These are phyloP conservation scores for Psophia crepitans DNA, from an alignment of 2,113 vertebrate genomes.

Conservation along the genomic window DNA sequence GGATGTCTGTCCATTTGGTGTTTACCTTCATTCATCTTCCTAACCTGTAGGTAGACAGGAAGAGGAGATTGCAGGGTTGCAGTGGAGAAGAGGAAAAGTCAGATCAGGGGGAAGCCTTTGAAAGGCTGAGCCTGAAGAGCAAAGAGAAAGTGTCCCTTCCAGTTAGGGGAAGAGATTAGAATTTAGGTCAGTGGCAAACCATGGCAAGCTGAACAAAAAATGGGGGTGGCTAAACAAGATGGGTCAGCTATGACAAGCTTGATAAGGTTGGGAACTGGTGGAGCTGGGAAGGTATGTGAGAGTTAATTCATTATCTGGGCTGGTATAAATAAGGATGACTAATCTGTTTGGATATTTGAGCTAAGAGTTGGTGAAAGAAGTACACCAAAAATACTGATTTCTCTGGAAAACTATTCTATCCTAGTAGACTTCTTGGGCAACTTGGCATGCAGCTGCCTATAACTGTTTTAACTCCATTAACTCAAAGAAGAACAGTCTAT, in stretches of 20 bases:
- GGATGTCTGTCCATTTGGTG: not conserved
- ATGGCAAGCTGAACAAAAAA: not conserved
- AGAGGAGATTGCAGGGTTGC: not conserved
- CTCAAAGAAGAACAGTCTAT: not conserved
- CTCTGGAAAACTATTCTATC: not conserved
- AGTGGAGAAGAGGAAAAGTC: not conserved
- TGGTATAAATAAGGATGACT: not conserved
- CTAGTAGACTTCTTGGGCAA: not conserved
- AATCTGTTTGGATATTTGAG: not conserved
- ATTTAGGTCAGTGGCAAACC: not conserved
- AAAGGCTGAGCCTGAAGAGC: not conserved
- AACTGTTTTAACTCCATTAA: not conserved
- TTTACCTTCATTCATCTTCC: not conserved
- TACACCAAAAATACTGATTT: not conserved
- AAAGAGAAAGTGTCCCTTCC: not conserved
- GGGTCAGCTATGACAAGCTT: not conserved
- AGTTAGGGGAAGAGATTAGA: not conserved
- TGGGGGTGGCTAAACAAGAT: not conserved
- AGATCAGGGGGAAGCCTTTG: not conserved
- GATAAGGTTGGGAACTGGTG: not conserved
- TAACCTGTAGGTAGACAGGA: not conserved
- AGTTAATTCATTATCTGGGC: not conserved
- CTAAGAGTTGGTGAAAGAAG: not conserved
- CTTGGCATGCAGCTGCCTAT: not conserved
- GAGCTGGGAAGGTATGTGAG: not conserved